These are phyloP conservation scores for Myotis planiceps DNA, from an alignment of 2,797 vertebrate species.

Conservation along the genomic window DNA sequence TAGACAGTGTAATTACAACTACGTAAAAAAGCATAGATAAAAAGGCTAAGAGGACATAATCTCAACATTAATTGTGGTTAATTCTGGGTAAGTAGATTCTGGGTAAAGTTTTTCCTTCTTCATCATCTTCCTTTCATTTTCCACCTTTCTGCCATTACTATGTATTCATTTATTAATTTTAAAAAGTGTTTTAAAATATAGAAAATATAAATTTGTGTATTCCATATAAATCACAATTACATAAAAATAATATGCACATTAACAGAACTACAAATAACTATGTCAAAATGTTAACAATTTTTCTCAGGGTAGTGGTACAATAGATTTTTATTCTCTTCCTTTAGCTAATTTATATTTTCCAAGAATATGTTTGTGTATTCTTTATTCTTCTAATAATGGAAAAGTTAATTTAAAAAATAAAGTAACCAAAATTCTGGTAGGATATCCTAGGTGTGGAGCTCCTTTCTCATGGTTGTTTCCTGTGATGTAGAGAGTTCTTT, in stretches of 20 bases:
- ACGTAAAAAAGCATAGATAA: neutral
- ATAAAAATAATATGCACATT: neutral
- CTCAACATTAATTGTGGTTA: neutral
- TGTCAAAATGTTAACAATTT: neutral
- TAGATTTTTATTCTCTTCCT: neutral
- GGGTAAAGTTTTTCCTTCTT: neutral
- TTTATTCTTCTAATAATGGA: conserved; percentile 16
- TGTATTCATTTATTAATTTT: neutral
- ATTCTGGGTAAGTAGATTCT: neutral
- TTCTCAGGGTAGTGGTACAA: neutral
- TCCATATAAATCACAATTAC: neutral
- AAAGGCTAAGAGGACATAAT: neutral
- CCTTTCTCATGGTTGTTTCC: neutral
- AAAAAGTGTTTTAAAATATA: neutral
- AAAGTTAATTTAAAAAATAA: neutral
- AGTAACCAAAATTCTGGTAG: neutral
- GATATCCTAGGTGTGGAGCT: neutral
- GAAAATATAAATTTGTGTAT: neutral
- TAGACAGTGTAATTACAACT: neutral
- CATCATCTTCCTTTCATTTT: neutral
- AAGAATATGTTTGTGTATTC: neutral
- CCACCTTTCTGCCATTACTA: neutral
- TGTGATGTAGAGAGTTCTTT: neutral
- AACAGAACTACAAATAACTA: neutral
- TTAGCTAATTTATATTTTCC: conserved; percentile 2